A percentile compares a stretch with the other conserved stretches of the same genome.
phyloP scores from a whole-genome alignment of 2,113 vertebrate genomes.

The Dissostichus mawsoni region DNA sequence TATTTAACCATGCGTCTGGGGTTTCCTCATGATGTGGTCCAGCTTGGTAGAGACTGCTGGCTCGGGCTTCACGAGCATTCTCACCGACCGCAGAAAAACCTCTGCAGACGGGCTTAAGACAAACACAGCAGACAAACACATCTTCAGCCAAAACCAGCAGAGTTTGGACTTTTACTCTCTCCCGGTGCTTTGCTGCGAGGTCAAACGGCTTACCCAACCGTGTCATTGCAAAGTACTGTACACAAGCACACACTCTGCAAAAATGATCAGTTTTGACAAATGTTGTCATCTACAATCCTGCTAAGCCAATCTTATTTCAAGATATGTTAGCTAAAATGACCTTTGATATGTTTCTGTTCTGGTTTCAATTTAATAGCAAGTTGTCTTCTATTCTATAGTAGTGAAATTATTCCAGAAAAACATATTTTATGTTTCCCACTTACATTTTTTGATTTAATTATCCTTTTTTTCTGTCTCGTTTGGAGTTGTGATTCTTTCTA shows the following conservation, averaged over 20 bases:
- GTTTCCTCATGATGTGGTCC: constrained; percentile 33
- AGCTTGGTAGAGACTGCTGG: constrained; percentile 48
- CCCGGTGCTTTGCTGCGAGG: constrained; percentile 45
- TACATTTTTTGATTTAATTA: neutral
- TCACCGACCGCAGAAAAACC: constrained; percentile 53
- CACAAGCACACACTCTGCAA: constrained; percentile 52
- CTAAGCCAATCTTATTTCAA: constrained; percentile 33
- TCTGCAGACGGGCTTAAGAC: constrained; percentile 49
- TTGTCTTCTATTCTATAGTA: neutral
- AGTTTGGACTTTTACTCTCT: constrained; percentile 70
- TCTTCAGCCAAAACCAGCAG: constrained; percentile 69
- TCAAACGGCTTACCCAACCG: constrained; percentile 60
- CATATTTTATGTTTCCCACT: too few relatives aligned
- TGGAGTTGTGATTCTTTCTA: neutral
- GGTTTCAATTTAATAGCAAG: neutral
- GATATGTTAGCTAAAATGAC: constrained; percentile 38
- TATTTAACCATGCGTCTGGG: constrained; percentile 27
- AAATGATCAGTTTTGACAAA: constrained; percentile 56
- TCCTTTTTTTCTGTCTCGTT: neutral
- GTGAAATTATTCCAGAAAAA: neutral
- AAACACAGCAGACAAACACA: constrained; percentile 70
- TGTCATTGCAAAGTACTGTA: constrained; percentile 45
- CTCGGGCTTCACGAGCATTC: constrained; percentile 20
- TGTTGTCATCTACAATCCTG: constrained; percentile 35
- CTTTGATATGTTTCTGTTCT: constrained; percentile 21